These are phyloP conservation scores for Blera fallax DNA, from an alignment of 2,888 invertebrate genomes.

Conservation along the genomic window DNA sequence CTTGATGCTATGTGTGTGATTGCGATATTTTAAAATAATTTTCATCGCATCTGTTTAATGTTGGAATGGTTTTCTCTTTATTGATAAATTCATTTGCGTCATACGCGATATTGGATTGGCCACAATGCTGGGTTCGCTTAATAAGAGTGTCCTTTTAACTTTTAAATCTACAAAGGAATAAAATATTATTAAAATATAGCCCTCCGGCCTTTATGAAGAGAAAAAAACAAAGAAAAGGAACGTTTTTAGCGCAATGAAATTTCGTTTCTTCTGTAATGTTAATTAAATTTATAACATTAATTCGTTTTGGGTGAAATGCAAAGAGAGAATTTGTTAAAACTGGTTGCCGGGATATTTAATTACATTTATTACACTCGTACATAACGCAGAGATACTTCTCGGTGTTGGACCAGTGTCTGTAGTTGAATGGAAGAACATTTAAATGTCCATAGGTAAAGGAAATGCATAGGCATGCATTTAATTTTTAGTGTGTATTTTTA, in stretches of 20 bases:
- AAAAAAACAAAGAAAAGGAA: background rate
- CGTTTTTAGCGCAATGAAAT: background rate
- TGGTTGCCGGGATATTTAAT: conserved; percentile 6
- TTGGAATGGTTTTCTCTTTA: background rate
- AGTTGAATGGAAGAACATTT: background rate
- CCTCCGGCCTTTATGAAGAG: background rate
- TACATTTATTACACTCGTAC: conserved; percentile 1
- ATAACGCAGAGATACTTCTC: background rate
- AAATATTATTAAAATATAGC: background rate
- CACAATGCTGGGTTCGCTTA: background rate
- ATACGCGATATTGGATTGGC: background rate
- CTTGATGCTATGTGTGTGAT: background rate
- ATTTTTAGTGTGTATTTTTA: background rate
- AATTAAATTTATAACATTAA: conserved; percentile 25
- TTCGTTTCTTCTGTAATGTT: background rate
- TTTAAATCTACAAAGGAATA: background rate
- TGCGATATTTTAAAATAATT: conserved; percentile 22
- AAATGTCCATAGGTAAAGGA: background rate
- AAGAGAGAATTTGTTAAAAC: background rate
- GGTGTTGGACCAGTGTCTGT: background rate
- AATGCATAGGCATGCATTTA: background rate
- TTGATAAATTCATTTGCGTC: background rate
- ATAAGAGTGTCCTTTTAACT: background rate
- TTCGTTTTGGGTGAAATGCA: background rate
- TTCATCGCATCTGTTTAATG: background rate